Evolutionary conservation across 2,888 invertebrate species (phyloP), one percentile per base, ranked within the genome.

Genomic region (Tenthredo distinguenda): DNA sequence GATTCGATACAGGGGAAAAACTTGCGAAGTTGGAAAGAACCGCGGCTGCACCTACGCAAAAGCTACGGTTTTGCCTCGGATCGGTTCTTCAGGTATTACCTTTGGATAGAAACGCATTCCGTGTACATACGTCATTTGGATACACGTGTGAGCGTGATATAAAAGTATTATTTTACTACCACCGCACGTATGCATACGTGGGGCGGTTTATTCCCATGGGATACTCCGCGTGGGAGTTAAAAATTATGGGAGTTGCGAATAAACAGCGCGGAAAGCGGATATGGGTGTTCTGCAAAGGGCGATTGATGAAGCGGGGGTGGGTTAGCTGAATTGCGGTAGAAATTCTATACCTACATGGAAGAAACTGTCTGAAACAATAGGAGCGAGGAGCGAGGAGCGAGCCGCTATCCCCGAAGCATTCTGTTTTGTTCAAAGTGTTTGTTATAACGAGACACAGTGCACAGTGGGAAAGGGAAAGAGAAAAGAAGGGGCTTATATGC

Each of bases 231-330:
- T 81, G 81, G 81, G 81, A 81, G 81, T 58, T n/a, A 10, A 62
- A 81, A 62, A 81, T 62, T 37, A 81, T 81, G 81, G 81, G 5
- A 81, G 21, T 62, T 18, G 81, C 81, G 81, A 40, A 62, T 81
- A 58, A 81, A 81, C 81, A 81, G 62, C 81, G 37, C 55, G 81
- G 81, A 62, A 81, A 81, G 40, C 81, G 62, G 81, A 81, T 81
- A 81, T 81, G 81, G 81, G 81, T 81, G 77, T 77, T 77, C 50
- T 7, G 77, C 0, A 18, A 34, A 5, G 43, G 21, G 72, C 72
- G 72, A 74, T 74, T 74, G 72, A 74, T 43, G 72, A 40, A 10
- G 43, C 43, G 72, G 72, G 72, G 72, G 72, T 43, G 21, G 26
- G 76, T 76, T 26, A 55, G 6, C 34, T 34, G 68, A 68, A 68